phyloP scores from a whole-genome alignment of 2,113 vertebrate genomes.

The Cranoglanis bouderius region DNA sequence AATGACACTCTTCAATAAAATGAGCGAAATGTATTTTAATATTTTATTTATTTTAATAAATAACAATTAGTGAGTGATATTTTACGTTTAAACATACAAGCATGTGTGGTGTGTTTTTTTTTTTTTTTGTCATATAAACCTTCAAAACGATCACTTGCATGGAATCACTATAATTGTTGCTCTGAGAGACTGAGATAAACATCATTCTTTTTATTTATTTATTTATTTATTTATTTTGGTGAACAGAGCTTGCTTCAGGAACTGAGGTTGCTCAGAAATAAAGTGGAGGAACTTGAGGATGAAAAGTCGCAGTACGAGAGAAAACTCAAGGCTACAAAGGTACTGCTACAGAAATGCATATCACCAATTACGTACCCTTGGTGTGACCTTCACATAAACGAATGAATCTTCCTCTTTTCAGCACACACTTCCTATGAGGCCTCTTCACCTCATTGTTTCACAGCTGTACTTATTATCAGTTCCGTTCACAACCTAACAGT shows the following conservation, averaged over 20 bases:
- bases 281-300: constrained; percentile 92
- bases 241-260: constrained; percentile 85
- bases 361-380: no score
- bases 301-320: constrained; percentile 90
- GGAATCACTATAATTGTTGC: no score
- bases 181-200: background rate
- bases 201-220: background rate
- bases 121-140: background rate
- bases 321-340: constrained; percentile 92
- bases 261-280: constrained; percentile 85
- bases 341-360: constrained; percentile 62
- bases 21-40: no score
- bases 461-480: background rate
- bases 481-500: background rate
- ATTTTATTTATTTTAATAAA: no score
- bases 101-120: background rate
- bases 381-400: background rate
- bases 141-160: background rate
- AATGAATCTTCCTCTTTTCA: constrained; percentile 1
- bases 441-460: constrained; percentile 4
- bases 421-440: background rate
- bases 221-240: background rate
- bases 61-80: background rate
- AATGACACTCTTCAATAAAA: background rate
- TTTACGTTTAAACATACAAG: background rate